phyloP scores from a whole-genome alignment of 30 jellyfish, hydroid and myxozoan genomes.

The Aurelia aurita complex sp. Pacific region DNA sequence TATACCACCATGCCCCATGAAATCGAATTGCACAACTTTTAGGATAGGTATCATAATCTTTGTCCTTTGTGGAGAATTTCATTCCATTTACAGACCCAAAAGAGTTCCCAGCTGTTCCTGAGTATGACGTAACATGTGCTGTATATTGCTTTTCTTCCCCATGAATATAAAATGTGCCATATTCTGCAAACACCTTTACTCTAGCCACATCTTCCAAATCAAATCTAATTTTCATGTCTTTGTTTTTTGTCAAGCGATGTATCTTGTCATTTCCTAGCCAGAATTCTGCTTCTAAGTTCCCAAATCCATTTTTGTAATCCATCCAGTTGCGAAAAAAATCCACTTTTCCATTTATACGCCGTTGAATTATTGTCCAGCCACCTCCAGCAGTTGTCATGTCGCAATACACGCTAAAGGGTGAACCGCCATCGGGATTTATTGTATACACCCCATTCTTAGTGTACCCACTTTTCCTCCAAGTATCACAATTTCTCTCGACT shows the following conservation, averaged over 20 bases:
- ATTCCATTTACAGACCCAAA: constrained; percentile 10
- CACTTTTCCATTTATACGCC: constrained; percentile 37
- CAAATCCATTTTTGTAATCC: constrained; percentile 43
- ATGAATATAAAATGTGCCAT: constrained; percentile 17
- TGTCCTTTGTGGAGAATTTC: constrained; percentile 37
- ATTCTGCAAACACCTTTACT: constrained; percentile 36
- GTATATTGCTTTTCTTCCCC: constrained; percentile 9
- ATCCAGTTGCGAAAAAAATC: constrained; percentile 41
- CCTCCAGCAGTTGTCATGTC: constrained; percentile 30
- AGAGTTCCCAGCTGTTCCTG: constrained; percentile 53
- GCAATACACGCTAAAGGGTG: constrained; percentile 24
- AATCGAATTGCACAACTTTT: constrained; percentile 10
- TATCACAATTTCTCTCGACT: not conserved
- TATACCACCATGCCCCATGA: constrained; percentile 58
- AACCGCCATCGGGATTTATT: constrained; percentile 18
- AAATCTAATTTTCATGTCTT: constrained; percentile 30
- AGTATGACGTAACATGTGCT: not conserved
- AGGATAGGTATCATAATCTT: constrained; percentile 25
- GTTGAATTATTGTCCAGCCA: constrained; percentile 57
- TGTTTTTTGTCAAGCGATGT: constrained; percentile 17
- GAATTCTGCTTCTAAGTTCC: constrained; percentile 18
- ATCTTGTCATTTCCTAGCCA: constrained; percentile 56
- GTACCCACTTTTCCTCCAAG: not conserved
- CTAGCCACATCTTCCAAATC: constrained; percentile 39
- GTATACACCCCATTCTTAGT: constrained; percentile 23